Base-by-base conservation (phyloP, 2,888 invertebrate species). In the Mimachlamys varia region DNA sequence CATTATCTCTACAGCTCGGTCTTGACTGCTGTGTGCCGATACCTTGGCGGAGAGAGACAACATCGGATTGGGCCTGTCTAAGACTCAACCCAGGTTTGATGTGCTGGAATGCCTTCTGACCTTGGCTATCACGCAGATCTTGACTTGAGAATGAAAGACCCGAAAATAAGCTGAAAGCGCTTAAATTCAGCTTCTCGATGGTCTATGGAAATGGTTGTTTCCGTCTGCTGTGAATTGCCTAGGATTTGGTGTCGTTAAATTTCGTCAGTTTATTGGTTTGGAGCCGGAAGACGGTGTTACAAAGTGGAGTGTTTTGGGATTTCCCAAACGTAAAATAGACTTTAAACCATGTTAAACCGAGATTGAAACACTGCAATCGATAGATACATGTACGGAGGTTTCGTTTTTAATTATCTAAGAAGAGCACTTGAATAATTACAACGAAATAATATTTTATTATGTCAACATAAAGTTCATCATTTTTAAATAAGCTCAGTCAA, bases 251-350 rank as follows among this genome's bases (percentile, higher is more conserved):
- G 76, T 58, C 58, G 19, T 58, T 58, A 19, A 19, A 76, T 22
- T 12, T 76, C 10, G 76, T 27, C 5, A 33, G 12, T 76, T 76
- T 76, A 76, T 76, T 76, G 76, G 27, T 27, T 76, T 76, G 33
- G 33, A 33, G 33, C 33, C 76, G 76, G 33, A 27, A 76, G 76
- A 33, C 33, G 27, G 27, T 76, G 33, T 33, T 33, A 76, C 27
- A 33, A 76, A 76, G 33, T n/a, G 17, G 33, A 76, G 76, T 76
- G 76, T 76, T 76, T 76, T 22, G 27, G 33, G 33, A 76, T 76
- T 76, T 76, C 76, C 76, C 76, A 33, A 33, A 76, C 27, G 76
- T 76, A 76, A 76, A 76, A 76, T 76, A 76, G 76, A 33, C 33
- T 12, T 76, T 33, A 33, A 76, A 33, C 33, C 0, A 33, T 12